Base-by-base conservation (phyloP, 2,888 invertebrate genomes). In the Galerucella nymphaeae region DNA sequence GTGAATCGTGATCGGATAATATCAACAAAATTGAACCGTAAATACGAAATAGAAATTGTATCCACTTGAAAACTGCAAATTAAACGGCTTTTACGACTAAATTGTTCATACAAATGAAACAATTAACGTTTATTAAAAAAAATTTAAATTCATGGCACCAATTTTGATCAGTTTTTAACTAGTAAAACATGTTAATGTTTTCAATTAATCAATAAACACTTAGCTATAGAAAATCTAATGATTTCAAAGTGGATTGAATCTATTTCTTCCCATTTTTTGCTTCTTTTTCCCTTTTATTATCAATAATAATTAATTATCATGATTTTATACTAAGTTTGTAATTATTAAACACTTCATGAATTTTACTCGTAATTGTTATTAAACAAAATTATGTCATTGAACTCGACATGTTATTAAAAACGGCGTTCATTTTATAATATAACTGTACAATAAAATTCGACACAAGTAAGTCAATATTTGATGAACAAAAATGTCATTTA, bases 1-100 rank as follows among this genome's bases (percentile, higher is more conserved):
- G 63, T 69, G 55, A 42, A 69, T 62, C 50, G 63, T 53, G 63
- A 69, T 69, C 20, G 53, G 69, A 69, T 63, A 69, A 63, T 62
- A 59, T 41, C 38, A 59, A 59, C 59, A 38, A 59, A 59, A 59
- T 59, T 59, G 38, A 59, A 59, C 38, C 59, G 59, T 59, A 59
- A 59, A 59, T 59, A 59, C 30, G 41, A 38, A 59, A 41, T 38
- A 41, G 59, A 23, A 59, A 59, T 38, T 59, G 59, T 16, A 59
- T 59, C 38, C 59, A 38, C 59, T 59, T 59, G 30, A 38, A 59
- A 59, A 59, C 57, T 57, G 20, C 48, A 23, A 57, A 57, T 57
- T 23, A 57, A 57, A 57, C 23, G 18, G 57, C 23, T 10, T 23
- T 11, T 23, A 18, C 20, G 14, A 23, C 11, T 57, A 20, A 11